These are phyloP conservation scores for Bolborhynchus lineola DNA, from an alignment of 2,113 vertebrate species.

Conservation along the genomic window DNA sequence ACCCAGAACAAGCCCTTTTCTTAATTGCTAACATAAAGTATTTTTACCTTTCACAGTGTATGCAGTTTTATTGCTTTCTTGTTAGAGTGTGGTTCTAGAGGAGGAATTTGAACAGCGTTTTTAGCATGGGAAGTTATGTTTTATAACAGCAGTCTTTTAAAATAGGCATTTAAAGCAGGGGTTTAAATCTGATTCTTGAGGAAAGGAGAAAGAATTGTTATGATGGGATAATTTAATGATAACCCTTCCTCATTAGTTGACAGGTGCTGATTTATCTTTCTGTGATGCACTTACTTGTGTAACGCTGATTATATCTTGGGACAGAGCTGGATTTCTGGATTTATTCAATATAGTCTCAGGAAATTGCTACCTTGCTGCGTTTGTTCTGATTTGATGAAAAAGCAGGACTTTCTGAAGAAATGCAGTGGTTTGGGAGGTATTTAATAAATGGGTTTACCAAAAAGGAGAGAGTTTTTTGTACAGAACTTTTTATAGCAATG, in stretches of 20 bases:
- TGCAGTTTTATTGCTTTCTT: not conserved
- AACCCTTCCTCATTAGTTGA: not conserved
- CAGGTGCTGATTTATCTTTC: slow-evolving; percentile 34
- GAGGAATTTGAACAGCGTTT: not conserved
- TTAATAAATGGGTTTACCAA: not conserved
- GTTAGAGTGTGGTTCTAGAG: not conserved
- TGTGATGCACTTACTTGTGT: not conserved
- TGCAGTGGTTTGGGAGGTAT: not conserved
- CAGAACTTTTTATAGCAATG: not conserved
- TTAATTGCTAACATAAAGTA: not conserved
- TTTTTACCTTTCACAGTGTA: not conserved
- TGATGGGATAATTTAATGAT: slow-evolving; percentile 1
- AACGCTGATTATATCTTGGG: not conserved
- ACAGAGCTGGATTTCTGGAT: not conserved
- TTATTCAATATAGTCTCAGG: not conserved
- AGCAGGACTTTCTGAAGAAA: not conserved
- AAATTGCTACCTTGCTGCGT: not conserved
- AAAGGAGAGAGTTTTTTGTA: not conserved
- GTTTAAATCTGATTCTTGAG: not conserved
- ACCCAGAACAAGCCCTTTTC: not conserved
- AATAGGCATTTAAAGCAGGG: not conserved
- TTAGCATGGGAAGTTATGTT: not conserved
- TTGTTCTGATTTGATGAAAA: slow-evolving; percentile 12
- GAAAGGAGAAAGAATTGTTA: not conserved
- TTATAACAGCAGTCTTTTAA: not conserved